Evolutionary conservation across 2,113 vertebrate species (phyloP), one percentile per base, ranked within the genome.

Genomic region (Natator depressus): DNA sequence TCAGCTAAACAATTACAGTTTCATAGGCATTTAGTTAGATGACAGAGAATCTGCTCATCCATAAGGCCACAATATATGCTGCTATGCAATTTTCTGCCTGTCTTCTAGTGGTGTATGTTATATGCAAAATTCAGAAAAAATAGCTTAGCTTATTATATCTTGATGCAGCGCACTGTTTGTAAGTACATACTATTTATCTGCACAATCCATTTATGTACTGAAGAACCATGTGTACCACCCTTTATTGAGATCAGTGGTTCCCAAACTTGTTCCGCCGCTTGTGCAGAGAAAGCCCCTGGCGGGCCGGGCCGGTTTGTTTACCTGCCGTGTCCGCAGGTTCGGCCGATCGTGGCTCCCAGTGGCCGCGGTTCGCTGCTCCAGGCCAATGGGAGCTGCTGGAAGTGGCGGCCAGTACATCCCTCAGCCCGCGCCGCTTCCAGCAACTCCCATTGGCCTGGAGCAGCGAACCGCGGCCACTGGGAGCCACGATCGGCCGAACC

Each of bases 161-260:
- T 0, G 0, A 91, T 69, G 50, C 12, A 78, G n/a, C 14, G 62
- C 11, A 84, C 31, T 72, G 0, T 0, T 6, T 0, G 1, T 12
- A 85, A 93, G 27, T 20, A 59, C 22, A 35, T 59, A 4, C 2
- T 65, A 47, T 12, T 89, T 51, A 27, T 78, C 4, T 20, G 17
- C 47, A 31, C 50, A 20, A 81, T 89, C 54, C 47, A 69, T 10
- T 8, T 20, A n/a, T 0, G 1, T 14, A 6, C 20, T 82, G 62
- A 25, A 55, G 22, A 65, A 14, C 31, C 35, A 46, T 0, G 2
- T n/a, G 47, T 31, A 29, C 12, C 59, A 62, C 12, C 11, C 16
- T 35, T 65, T 35, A n/a, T 65, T 35, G 35, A 35, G 62, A 65
- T n/a, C 42, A 42, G 5, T 42, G 5, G 42, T 42, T 42, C 42